phyloP scores from a whole-genome alignment of 2,888 invertebrate species.

The Synergus japonicus region DNA sequence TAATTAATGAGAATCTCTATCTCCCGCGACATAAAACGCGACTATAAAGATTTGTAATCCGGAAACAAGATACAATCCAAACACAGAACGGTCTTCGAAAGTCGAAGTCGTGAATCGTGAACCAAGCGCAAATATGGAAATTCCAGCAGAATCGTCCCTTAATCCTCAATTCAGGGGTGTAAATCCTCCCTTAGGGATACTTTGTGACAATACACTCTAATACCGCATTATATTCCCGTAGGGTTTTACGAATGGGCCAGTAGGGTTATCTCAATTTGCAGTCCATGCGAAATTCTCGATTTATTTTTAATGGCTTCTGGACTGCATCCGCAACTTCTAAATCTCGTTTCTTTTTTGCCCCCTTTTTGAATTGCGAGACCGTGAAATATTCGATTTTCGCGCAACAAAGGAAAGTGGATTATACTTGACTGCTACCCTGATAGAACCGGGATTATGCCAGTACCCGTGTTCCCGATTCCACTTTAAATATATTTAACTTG shows the following conservation, averaged over 20 bases:
- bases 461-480: background rate
- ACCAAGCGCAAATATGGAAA: conserved; percentile 65
- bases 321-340: conserved; percentile 18
- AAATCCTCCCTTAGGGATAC: conserved; percentile 66
- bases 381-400: conserved; percentile 35
- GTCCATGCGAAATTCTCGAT: conserved; percentile 59
- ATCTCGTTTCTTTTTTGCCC: conserved; percentile 22
- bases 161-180: conserved; percentile 71
- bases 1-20: conserved; percentile 16
- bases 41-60: conserved; percentile 36
- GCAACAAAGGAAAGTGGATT: conserved; percentile 40
- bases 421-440: background rate
- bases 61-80: conserved; percentile 32
- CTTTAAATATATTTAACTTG: conserved; percentile 28
- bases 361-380: conserved; percentile 16
- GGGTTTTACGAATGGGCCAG: conserved; percentile 52
- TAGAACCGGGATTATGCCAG: conserved; percentile 19
- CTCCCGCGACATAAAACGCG: background rate
- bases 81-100: conserved; percentile 15
- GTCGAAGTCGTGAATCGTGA: conserved; percentile 46
- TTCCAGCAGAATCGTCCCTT: conserved; percentile 62
- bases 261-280: conserved; percentile 72
- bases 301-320: conserved; percentile 49
- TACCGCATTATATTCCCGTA: conserved; percentile 67
- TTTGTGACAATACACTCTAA: conserved; percentile 71